Evolutionary conservation across 1,140 invertebrate species (phyloP), one percentile per base, ranked within the genome.

Genomic region (Arion vulgaris): DNA sequence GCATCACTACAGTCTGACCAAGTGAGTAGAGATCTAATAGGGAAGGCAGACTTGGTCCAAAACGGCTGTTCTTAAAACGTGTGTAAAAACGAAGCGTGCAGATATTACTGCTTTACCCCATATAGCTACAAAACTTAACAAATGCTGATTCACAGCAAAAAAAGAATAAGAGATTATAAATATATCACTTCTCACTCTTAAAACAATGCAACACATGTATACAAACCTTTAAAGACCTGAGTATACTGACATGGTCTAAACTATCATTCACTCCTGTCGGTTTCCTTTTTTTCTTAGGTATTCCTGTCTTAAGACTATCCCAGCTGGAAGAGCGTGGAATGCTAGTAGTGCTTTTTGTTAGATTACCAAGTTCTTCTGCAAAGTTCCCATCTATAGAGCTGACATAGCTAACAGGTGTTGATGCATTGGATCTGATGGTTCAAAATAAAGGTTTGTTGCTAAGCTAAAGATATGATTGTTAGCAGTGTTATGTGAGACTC

Each of bases 271-370:
- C 41, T n/a, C 85, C 82, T 51, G 82, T 71, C 0, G 84, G 19
- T 77, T 85, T 85, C 81, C 88, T 89, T 77, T 90, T 90, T 84
- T 90, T 90, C 80, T 88, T 88, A 73, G 4, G 81, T 39, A 75
- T 86, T 85, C 19, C 80, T 49, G 49, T 41, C 76, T 4, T 89
- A 82, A 32, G 84, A 15, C 88, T 89, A 19, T 86, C 86, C 11
- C 87, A 81, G 76, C 88, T 90, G 81, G 88, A 87, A 38, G 88
- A 86, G 0, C 88, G 68, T 15, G 85, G 77, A 68, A 87, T 78
- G 80, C 88, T 89, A 17, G 84, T 81, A 13, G 86, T 80, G 81
- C 88, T 88, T 57, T 88, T 85, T n/a, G 86, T 87, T 34, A 84
- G 62, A 74, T 87, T 88, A 32, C 87, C 86, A 77, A 83, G 77